Base-by-base conservation (phyloP, 2,888 invertebrate species). In the Smittia sp. region DNA sequence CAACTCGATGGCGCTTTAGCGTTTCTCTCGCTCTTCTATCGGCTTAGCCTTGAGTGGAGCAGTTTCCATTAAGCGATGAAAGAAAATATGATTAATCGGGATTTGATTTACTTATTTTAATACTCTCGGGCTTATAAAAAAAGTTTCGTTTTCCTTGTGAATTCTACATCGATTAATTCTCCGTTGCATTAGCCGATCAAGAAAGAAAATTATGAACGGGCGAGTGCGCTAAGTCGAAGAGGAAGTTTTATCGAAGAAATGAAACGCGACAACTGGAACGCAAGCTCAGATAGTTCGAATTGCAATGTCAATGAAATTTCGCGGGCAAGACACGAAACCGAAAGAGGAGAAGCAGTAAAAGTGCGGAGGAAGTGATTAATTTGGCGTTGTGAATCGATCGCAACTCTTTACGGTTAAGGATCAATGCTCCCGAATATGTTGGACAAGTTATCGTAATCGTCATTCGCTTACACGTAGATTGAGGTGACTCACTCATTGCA, bases 41-140 rank as follows among this genome's bases (percentile, higher is more conserved):
- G 15, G 4, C 6, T 46, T 15, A 11, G 46, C n/a, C n/a, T 46
- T 46, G 39, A 39, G 39, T 9, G 13, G n/a, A n/a, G n/a, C n/a
- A 22, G 22, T 58, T 22, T 58, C 22, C 7, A 58, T 9, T 22
- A 58, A 22, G 22, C 58, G 18, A 20, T 46, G 15, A 46, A 13
- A 58, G 58, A 58, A 58, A 58, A 58, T 9, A 22, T 58, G 58
- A 58, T 58, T 18, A 58, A 58, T 58, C 18, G 18, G 58, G 58
- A 58, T 58, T 58, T 58, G n/a, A 58, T 58, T 58, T 58, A 58
- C 58, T 58, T 58, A 58, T 22, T 58, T 58, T 58, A 58, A 58
- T 58, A 13, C 58, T 58, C 58, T 22, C 18, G 13, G 13, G 22
- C 58, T 58, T 58, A n/a, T n/a, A 58, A 13, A 13, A 22, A 58